Evolutionary conservation across 2,113 vertebrate species (phyloP).

Genomic region (Sylvia atricapilla): DNA sequence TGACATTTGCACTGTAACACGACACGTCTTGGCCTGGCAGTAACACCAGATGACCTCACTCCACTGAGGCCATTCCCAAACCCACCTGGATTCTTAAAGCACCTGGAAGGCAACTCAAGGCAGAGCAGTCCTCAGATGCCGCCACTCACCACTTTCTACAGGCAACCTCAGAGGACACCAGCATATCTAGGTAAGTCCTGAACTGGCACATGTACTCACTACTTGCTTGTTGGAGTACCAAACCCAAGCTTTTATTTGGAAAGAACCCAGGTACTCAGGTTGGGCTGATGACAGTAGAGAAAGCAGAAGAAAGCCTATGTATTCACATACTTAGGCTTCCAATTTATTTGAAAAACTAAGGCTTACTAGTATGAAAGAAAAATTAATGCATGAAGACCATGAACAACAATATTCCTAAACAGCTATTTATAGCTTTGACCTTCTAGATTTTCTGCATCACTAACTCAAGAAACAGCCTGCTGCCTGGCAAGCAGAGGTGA

Average conservation of each 20-base stretch:
- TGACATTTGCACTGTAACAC: not conserved
- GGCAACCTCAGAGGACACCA: not conserved
- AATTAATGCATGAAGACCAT: constrained; percentile 6
- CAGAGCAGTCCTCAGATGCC: not conserved
- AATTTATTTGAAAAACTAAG: not conserved
- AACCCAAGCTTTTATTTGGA: not conserved
- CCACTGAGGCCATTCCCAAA: not conserved
- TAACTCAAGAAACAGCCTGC: constrained; percentile 42
- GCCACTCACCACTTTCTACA: not conserved
- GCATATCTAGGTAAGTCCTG: not conserved
- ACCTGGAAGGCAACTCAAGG: not conserved
- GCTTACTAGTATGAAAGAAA: not conserved
- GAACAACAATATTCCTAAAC: constrained; percentile 44
- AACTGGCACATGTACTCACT: not conserved
- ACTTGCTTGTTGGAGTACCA: not conserved
- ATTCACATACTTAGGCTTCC: not conserved
- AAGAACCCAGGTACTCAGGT: not conserved
- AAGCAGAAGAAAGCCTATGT: not conserved
- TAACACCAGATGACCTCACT: accelerated
- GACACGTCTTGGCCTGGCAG: not conserved
- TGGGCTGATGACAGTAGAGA: not conserved
- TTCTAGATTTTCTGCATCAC: constrained; percentile 59
- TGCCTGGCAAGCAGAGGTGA: constrained; percentile 54
- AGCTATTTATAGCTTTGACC: constrained; percentile 62
- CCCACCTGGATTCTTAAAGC: accelerated